A percentile compares a stretch with the other conserved stretches of the same genome.
phyloP scores from a whole-genome alignment of 2,888 invertebrate genomes.

The Troides oblongomaculatus region DNA sequence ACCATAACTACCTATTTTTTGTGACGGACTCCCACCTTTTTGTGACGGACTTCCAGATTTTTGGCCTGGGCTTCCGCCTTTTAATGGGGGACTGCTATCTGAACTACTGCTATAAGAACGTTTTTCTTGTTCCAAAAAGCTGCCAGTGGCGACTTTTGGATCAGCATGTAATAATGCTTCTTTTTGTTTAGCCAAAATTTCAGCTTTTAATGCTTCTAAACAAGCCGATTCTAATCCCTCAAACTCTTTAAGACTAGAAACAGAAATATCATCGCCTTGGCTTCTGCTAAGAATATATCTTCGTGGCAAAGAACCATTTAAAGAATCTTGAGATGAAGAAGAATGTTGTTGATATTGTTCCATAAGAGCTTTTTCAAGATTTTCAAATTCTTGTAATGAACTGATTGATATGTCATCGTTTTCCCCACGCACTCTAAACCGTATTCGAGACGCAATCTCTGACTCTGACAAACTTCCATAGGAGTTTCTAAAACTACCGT shows the following conservation, averaged over 20 bases:
- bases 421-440: conserved; percentile 91
- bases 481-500: conserved; percentile 91
- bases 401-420: conserved; percentile 95
- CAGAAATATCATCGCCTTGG: conserved; percentile 91
- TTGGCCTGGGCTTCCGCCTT: conserved; percentile 54
- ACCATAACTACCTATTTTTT: conserved; percentile 68
- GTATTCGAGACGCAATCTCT: conserved; percentile 90
- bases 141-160: conserved; percentile 71
- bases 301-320: conserved; percentile 89
- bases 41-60: conserved; percentile 74
- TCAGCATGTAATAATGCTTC: conserved; percentile 86
- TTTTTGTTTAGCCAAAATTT: conserved; percentile 91
- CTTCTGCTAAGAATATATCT: conserved; percentile 85
- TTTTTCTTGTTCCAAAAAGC: conserved; percentile 75
- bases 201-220: conserved; percentile 89
- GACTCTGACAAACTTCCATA: conserved; percentile 96
- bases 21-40: conserved; percentile 72
- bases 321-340: conserved; percentile 91
- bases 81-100: conserved; percentile 80
- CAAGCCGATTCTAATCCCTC: conserved; percentile 95
- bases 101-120: conserved; percentile 80
- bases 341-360: conserved; percentile 87
- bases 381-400: conserved; percentile 96
- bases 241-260: conserved; percentile 94
- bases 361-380: conserved; percentile 90